Conservation (phyloP, 2,113 vertebrate species). For the Oostethus manadensis region DNA sequence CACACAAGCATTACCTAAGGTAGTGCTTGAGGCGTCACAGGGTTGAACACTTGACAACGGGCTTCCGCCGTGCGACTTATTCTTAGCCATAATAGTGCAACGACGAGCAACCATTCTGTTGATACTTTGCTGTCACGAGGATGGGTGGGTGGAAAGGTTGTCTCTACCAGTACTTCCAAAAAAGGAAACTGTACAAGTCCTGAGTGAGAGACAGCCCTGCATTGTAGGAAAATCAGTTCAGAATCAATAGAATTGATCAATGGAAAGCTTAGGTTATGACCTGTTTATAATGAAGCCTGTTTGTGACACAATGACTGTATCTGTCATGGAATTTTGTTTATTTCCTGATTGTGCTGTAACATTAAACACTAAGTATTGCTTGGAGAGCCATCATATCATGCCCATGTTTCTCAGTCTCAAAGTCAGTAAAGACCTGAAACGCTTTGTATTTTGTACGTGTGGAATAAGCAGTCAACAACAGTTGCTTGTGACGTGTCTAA, state of each 20-base stretch:
- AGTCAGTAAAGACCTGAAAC: constrained; percentile 20
- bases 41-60: constrained; percentile 6
- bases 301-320: constrained; percentile 30
- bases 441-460: constrained; percentile 23
- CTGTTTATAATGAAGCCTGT: constrained; percentile 57
- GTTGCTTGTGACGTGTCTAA: constrained; percentile 40
- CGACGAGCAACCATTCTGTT: constrained; percentile 33
- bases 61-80: constrained; percentile 1
- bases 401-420: constrained; percentile 10
- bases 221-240: neutral
- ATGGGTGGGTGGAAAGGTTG: constrained; percentile 8
- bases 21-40: constrained; percentile 6
- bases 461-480: constrained; percentile 22
- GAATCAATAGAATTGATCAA: constrained; percentile 54
- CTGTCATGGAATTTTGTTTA: constrained; percentile 1
- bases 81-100: constrained; percentile 39
- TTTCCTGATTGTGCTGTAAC: neutral
- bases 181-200: constrained; percentile 45
- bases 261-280: constrained; percentile 54
- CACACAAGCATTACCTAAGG: neutral
- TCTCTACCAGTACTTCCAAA: constrained; percentile 48
- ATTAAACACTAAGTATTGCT: neutral
- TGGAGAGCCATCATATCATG: neutral
- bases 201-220: neutral
- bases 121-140: constrained; percentile 19